A percentile compares a stretch with the other conserved stretches of the same genome.
Conservation (phyloP, 2,113 vertebrate species). For the Microtus montanus region DNA sequence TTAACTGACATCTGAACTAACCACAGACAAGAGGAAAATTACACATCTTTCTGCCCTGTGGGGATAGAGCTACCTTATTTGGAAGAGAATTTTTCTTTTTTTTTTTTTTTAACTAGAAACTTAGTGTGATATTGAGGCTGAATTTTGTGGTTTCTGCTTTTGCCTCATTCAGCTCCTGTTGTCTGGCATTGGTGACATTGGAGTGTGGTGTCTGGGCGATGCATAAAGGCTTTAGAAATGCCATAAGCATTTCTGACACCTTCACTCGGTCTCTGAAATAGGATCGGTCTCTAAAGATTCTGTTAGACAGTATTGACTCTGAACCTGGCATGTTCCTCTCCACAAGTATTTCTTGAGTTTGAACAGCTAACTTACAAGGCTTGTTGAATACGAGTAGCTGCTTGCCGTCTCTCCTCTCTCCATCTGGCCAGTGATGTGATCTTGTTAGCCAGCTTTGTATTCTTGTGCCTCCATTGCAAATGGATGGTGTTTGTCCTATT, state of each 20-base stretch:
- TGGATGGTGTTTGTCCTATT: not conserved
- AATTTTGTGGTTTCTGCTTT: not conserved
- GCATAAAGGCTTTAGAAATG: not conserved
- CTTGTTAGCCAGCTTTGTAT: not conserved
- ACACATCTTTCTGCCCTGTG: not conserved
- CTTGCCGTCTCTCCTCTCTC: not conserved
- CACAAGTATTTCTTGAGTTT: not conserved
- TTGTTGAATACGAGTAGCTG: not conserved
- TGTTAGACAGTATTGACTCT: not conserved
- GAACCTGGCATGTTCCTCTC: not conserved
- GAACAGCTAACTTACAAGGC: not conserved
- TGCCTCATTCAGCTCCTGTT: not conserved
- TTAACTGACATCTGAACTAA: slow-evolving; percentile 19
- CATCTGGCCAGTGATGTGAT: not conserved
- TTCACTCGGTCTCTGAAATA: not conserved
- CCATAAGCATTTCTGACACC: not conserved
- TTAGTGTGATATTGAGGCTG: not conserved
- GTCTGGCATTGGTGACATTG: not conserved
- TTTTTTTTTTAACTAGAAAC: not conserved
- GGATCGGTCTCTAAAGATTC: not conserved
- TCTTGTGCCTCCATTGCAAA: not conserved
- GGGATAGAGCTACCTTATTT: not conserved
- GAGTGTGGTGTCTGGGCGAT: not conserved
- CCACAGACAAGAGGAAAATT: slow-evolving; percentile 1
- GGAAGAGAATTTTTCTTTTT: not conserved